phyloP scores from a whole-genome alignment of 2,797 vertebrate genomes.

The Micrastur ruficollis region DNA sequence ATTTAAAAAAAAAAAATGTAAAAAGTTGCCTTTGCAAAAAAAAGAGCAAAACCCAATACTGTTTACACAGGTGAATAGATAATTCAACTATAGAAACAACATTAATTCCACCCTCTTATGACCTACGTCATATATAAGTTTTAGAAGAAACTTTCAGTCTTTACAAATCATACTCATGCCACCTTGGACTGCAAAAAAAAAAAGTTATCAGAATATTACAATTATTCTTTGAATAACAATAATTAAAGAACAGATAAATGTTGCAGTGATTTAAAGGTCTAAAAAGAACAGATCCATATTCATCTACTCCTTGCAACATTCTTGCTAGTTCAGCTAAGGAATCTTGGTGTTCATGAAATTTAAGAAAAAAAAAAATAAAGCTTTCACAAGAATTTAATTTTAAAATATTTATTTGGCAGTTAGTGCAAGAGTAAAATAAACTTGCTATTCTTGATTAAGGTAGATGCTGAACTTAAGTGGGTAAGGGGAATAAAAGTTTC shows the following conservation, averaged over 20 bases:
- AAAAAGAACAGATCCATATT: neutral
- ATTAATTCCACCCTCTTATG: neutral
- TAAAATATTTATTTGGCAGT: neutral
- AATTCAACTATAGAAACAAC: neutral
- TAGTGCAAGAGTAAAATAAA: neutral
- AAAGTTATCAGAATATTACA: neutral
- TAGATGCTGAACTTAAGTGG: neutral
- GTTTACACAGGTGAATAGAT: neutral
- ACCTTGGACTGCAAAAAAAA: neutral
- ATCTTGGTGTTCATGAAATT: neutral
- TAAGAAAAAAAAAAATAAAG: neutral
- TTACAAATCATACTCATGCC: neutral
- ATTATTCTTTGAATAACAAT: neutral
- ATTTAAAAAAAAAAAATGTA: accelerated
- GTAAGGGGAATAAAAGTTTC: neutral
- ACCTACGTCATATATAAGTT: neutral
- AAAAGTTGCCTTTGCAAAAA: neutral
- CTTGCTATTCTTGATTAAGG: neutral
- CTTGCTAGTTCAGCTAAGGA: neutral
- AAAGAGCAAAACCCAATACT: neutral
- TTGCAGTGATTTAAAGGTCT: neutral
- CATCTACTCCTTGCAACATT: neutral
- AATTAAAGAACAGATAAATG: neutral
- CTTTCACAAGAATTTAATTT: neutral
- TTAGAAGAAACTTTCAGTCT: neutral